Evolutionary conservation across 2,888 invertebrate species (phyloP).

Genomic region (Matsumyia berberina): DNA sequence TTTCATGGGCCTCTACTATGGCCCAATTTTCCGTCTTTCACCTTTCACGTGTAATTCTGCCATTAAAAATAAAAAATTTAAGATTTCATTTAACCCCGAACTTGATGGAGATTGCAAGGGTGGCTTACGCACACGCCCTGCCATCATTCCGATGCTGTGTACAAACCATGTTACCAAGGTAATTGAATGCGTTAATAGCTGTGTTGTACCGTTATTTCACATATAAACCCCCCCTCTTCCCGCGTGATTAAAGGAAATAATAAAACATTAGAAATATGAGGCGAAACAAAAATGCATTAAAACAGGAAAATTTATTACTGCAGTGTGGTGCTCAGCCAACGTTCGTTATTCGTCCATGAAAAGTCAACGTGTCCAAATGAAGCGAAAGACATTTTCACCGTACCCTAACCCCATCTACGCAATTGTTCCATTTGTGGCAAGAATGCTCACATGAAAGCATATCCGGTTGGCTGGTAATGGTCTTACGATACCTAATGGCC

Average conservation of each 20-base stretch:
- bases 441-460: conserved; percentile 9
- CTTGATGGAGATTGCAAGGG: conserved; percentile 2
- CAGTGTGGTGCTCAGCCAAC: not conserved
- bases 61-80: conserved; percentile 23
- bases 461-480: conserved; percentile 3
- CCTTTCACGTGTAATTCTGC: not conserved
- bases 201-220: conserved; percentile 17
- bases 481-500: conserved; percentile 1
- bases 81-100: conserved; percentile 35
- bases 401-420: too few relatives aligned
- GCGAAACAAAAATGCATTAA: conserved; percentile 8
- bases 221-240: not conserved
- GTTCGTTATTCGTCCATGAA: conserved; percentile 3
- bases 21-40: not conserved
- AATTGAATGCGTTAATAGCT: conserved; percentile 44
- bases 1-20: too few relatives aligned
- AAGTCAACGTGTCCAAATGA: conserved; percentile 32
- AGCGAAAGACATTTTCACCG: conserved; percentile 1
- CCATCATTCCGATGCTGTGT: too few relatives aligned
- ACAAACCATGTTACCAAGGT: conserved; percentile 10
- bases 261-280: conserved; percentile 42
- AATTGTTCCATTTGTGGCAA: conserved; percentile 4
- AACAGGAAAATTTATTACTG: conserved; percentile 14
- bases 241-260: conserved; percentile 39
- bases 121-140: too few relatives aligned